Evolutionary conservation across 2,888 invertebrate species (phyloP).

Genomic region (Caenorhabditis virilis): DNA sequence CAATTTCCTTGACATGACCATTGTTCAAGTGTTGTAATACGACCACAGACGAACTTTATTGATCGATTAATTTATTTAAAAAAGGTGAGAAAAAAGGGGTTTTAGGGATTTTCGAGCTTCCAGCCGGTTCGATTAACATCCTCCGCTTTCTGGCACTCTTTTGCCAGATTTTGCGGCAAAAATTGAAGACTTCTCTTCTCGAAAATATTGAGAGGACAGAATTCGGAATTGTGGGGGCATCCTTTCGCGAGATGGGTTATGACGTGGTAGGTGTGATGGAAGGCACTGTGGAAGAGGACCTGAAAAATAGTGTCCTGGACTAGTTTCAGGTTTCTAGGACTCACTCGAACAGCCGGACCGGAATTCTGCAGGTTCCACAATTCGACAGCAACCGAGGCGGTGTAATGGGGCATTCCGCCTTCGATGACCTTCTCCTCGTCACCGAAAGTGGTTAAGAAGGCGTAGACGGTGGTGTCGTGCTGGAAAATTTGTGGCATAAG

Average conservation of each 20-base stretch:
- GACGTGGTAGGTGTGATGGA: conserved; percentile 58
- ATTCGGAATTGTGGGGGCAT: conserved; percentile 51
- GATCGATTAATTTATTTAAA: not conserved
- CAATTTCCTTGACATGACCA: not conserved
- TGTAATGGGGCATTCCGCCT: conserved; percentile 63
- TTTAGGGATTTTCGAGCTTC: not conserved
- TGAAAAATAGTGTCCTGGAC: conserved; percentile 4
- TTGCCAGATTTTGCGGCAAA: conserved; percentile 3
- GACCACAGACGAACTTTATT: not conserved
- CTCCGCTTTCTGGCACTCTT: not conserved
- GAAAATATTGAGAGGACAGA: conserved; percentile 49
- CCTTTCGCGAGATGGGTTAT: conserved; percentile 59
- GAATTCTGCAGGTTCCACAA: conserved; percentile 54
- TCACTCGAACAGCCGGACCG: conserved; percentile 54
- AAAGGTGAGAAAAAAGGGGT: not conserved
- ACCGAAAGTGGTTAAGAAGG: conserved; percentile 62
- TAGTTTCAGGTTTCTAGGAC: conserved; percentile 1
- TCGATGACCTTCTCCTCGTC: conserved; percentile 62
- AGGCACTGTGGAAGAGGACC: conserved; percentile 61
- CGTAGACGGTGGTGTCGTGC: conserved; percentile 66
- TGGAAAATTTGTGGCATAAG: too few species aligned
- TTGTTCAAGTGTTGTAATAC: too few species aligned
- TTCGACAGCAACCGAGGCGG: conserved; percentile 62
- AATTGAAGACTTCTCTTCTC: conserved; percentile 25
- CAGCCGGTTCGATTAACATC: not conserved